Evolutionary conservation across 1,140 invertebrate genomes (phyloP).

Genomic region (Aphis gossypii): DNA sequence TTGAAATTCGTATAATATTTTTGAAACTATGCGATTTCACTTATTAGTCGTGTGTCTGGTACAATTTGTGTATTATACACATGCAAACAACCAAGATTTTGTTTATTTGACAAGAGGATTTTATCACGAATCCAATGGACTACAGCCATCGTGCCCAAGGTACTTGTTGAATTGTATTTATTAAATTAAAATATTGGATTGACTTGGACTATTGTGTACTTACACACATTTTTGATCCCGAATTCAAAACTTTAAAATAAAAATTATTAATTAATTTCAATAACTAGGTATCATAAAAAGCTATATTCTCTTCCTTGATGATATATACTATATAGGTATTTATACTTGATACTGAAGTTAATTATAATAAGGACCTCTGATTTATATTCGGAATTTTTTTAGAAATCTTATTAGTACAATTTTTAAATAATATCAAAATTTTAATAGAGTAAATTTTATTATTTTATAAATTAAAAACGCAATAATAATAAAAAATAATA

Average conservation of each 20-base stretch:
- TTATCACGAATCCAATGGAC: neutral
- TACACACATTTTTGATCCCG: no score
- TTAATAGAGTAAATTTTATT: neutral
- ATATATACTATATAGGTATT: no score
- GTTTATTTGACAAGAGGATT: conserved; percentile 43
- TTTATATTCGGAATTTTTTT: neutral
- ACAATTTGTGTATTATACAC: neutral
- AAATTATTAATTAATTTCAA: neutral
- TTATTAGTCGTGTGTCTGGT: conserved; percentile 20
- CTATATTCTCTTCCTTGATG: neutral
- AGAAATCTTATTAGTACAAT: neutral
- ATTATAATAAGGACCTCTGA: neutral
- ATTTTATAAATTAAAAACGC: neutral
- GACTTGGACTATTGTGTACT: no score
- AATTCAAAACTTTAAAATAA: no score
- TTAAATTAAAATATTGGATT: no score
- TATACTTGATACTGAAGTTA: neutral
- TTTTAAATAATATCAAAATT: neutral
- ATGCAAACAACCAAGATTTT: neutral
- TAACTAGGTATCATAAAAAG: neutral
- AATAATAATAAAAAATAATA: neutral
- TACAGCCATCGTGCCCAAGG: conserved; percentile 44
- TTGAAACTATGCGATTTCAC: neutral
- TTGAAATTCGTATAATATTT: neutral
- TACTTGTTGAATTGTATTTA: neutral